Percentiles rank a stretch among this genome's conserved stretches.
Evolutionary conservation across 2,113 vertebrate genomes (phyloP).

Genomic region (Gracilinanus agilis): DNA sequence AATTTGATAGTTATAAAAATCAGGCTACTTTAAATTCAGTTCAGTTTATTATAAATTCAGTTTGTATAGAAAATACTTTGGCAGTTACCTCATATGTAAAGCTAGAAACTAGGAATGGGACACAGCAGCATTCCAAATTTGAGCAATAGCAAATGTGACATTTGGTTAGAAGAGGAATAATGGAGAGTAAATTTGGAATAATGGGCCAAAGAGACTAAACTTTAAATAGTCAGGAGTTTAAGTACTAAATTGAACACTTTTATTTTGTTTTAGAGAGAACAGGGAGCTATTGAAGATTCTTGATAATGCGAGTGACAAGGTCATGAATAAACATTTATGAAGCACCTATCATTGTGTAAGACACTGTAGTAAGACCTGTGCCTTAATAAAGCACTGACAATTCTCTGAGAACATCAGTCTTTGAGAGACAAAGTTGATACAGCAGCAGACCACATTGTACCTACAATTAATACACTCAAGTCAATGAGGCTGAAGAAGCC

Average conservation of each 20-base stretch:
- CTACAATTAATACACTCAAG: constrained; percentile 34
- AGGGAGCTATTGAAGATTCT: neutral
- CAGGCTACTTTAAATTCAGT: neutral
- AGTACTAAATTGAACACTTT: neutral
- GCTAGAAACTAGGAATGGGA: neutral
- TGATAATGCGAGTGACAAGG: neutral
- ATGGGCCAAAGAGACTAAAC: neutral
- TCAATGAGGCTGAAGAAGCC: neutral
- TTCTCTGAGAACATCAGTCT: constrained; percentile 13
- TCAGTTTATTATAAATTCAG: neutral
- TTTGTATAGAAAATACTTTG: neutral
- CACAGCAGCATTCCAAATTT: neutral
- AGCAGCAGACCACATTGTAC: neutral
- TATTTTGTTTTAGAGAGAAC: neutral
- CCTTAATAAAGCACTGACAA: neutral
- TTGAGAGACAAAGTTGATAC: constrained; percentile 32
- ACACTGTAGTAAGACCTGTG: neutral
- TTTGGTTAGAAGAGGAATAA: neutral
- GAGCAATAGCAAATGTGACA: neutral
- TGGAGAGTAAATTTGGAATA: neutral
- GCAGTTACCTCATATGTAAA: neutral
- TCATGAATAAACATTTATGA: neutral
- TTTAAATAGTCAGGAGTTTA: neutral
- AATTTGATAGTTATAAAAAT: neutral
- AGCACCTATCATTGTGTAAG: neutral